A percentile compares a stretch with the other conserved stretches of the same genome.
Evolutionary conservation across 64 coral and sea anemone species (phyloP).

Genomic region (Actinia equina): DNA sequence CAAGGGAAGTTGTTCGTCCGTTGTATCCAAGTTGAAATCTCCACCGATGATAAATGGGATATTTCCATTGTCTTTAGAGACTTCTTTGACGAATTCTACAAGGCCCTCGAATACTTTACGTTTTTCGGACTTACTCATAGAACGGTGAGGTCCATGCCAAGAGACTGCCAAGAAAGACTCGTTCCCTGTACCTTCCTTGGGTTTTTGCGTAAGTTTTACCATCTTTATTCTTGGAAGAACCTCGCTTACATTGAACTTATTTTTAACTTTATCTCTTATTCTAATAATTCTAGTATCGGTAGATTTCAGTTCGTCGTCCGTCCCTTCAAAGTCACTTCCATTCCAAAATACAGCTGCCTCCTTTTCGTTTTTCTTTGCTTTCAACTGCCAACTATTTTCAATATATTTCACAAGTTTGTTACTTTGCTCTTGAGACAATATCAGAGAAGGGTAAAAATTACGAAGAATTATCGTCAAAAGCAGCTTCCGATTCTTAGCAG

Average conservation of each 20-base stretch:
- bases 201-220: too few species aligned
- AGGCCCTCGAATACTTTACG: too few species aligned
- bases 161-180: too few species aligned
- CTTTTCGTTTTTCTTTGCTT: not conserved
- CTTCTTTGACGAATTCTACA: too few species aligned
- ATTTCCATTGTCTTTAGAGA: too few species aligned
- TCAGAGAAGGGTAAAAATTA: constrained; percentile 19
- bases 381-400: too few species aligned
- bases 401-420: not conserved
- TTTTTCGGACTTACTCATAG: too few species aligned
- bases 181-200: too few species aligned
- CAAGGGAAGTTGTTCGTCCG: too few species aligned
- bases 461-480: constrained; percentile 20
- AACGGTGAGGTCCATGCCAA: too few species aligned
- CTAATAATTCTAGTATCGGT: not conserved
- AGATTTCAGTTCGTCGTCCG: not conserved
- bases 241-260: not conserved
- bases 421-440: constrained; percentile 15
- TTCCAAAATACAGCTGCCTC: constrained; percentile 28
- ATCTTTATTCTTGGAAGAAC: not conserved
- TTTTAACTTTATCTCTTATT: not conserved
- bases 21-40: too few species aligned
- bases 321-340: not conserved
- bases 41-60: too few species aligned
- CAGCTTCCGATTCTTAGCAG: not conserved